Evolutionary conservation across 2,113 vertebrate species (phyloP).

Genomic region (Bubalus kerabau): DNA sequence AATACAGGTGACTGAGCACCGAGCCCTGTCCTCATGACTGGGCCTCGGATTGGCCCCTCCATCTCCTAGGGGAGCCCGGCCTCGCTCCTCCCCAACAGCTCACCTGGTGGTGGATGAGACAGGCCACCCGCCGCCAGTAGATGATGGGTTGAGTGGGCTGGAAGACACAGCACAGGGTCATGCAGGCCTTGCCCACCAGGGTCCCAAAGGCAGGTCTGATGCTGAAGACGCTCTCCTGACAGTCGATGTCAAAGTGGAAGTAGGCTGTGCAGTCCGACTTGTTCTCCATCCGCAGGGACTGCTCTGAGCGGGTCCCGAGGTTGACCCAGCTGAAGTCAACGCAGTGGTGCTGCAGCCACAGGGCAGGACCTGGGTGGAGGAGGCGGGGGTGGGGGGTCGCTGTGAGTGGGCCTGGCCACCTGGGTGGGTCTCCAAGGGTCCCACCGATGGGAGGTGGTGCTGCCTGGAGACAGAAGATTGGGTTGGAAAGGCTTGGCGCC

Average conservation of each 20-base stretch:
- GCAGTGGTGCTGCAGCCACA: constrained; percentile 80
- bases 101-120: constrained; percentile 92
- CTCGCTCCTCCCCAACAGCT: not conserved
- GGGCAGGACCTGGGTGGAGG: constrained; percentile 82
- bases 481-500: not conserved
- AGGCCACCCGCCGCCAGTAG: constrained; percentile 87
- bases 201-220: constrained; percentile 83
- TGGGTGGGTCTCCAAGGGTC: not conserved
- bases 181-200: constrained; percentile 76
- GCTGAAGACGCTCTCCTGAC: constrained; percentile 88
- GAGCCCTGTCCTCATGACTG: not conserved
- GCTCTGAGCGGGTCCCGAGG: constrained; percentile 71
- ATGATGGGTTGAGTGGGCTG: constrained; percentile 82
- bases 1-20: not conserved
- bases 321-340: constrained; percentile 86
- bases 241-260: constrained; percentile 91
- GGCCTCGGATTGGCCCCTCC: not conserved
- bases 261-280: constrained; percentile 76
- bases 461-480: not conserved
- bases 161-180: constrained; percentile 82
- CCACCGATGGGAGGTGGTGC: not conserved
- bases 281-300: constrained; percentile 85
- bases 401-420: not conserved
- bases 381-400: fast-evolving
- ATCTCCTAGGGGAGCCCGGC: not conserved